Evolutionary conservation across 1,140 invertebrate genomes (phyloP), one percentile per base, ranked within the genome.

Genomic region (Monochamus saltuarius): DNA sequence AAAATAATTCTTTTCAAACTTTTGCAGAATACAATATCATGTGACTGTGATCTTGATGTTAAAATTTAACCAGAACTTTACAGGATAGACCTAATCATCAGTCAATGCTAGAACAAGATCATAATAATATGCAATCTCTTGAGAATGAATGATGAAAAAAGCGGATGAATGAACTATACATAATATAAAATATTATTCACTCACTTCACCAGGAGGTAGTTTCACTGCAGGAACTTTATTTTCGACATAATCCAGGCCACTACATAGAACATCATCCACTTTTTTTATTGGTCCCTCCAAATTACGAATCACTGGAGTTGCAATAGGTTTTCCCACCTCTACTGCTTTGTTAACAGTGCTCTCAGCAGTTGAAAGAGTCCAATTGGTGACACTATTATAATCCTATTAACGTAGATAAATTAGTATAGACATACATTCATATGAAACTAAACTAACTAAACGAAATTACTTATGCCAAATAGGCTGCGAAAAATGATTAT

Each of bases 351-450:
- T 13, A 10, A 84, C 70, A 3, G 82, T 81, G 37, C 77, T 78
- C 66, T 85, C 83, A 0, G 83, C 82, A 0, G 82, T 83, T 47
- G 75, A 74, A 4, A 84, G 70, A 37, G 82, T 79, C 81, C 83
- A 84, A 34, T 73, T 75, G 56, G 84, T 78, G 4, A 84, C 61
- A 19, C 76, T 76, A 72, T 83, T 85, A 4, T 78, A 82, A 42
- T 79, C 78, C 83, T 85, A n/a, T n/a, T n/a, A n/a, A n/a, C n/a
- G n/a, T n/a, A n/a, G n/a, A n/a, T n/a, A n/a, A n/a, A n/a, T n/a
- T n/a, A n/a, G n/a, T n/a, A n/a, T n/a, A n/a, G n/a, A n/a, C n/a
- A n/a, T n/a, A n/a, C n/a, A n/a, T n/a, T 29, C 22, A 29, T 29
- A 29, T 3, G 22, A 29, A 29, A 29, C 22, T n/a, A n/a, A n/a